Evolutionary conservation across 2,888 invertebrate species (phyloP), one percentile per base, ranked within the genome.

Genomic region (Homarus gammarus): DNA sequence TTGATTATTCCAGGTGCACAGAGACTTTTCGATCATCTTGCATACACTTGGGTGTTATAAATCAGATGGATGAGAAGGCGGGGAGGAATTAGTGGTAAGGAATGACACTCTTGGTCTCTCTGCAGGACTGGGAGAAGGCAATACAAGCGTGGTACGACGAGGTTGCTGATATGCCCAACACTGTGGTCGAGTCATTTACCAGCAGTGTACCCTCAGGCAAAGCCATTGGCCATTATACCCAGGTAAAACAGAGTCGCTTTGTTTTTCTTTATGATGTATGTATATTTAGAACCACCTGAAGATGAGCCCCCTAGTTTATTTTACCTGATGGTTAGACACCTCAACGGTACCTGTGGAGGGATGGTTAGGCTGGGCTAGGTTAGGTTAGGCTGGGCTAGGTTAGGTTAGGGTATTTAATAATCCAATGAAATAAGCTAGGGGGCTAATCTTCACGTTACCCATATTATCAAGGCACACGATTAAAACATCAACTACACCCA

Each of bases 61-160:
- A n/a, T n/a, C n/a, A n/a, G n/a, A n/a, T n/a, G n/a, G n/a, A n/a
- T n/a, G n/a, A n/a, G n/a, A n/a, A n/a, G n/a, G n/a, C n/a, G n/a
- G n/a, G n/a, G n/a, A n/a, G n/a, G n/a, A n/a, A n/a, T n/a, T n/a
- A n/a, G n/a, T n/a, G n/a, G n/a, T n/a, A n/a, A n/a, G n/a, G n/a
- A n/a, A n/a, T n/a, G n/a, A n/a, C n/a, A n/a, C n/a, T n/a, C n/a
- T n/a, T n/a, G n/a, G n/a, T 33, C 33, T 68, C 18, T 68, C 33
- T 33, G 3, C 81, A 81, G 81, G 38, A 1, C 6, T 93, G 93
- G 93, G 90, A 91, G 61, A 91, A 92, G 72, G 93, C 93, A 1
- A 92, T 93, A 31, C 91, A 91, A 87, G 92, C 93, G 33, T 93
- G 93, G 93, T 93, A 93, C 68, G 92, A 92, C 75, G 93, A 93